Evolutionary conservation across 1,140 invertebrate genomes (phyloP), one percentile per base, ranked within the genome.

Genomic region (Temnothorax curvispinosus): DNA sequence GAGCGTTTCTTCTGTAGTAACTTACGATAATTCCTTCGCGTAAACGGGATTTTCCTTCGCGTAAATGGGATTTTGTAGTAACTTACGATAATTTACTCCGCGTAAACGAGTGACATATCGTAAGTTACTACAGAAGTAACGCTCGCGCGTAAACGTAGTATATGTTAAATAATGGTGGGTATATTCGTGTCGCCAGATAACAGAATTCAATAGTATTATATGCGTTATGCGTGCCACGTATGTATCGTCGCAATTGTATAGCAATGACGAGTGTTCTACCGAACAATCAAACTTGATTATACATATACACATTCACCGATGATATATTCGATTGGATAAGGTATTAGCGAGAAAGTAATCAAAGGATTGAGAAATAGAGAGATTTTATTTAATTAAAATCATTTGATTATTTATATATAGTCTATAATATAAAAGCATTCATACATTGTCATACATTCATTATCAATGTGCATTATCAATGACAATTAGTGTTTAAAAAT

Each of bases 101-200:
- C 21, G 21, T 21, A 21, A 21, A 21, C 21, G 21, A 21, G 21
- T 21, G 21, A 21, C 21, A 27, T 27, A 27, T 27, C 27, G 27
- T 27, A 27, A 27, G 27, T 27, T 27, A 27, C 27, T 27, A 27
- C 27, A 27, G 27, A 27, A 27, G 27, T 27, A 27, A 27, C 27
- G 27, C 27, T 27, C 27, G 27, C 27, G 27, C 27, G 27, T 27
- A 27, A 27, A 27, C 27, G 27, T 27, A 27, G 27, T 27, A 27
- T 21, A 62, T n/a, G n/a, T n/a, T 47, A 21, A 47, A 62, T 27
- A 52, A 62, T 56, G 4, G 3, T n/a, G 9, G 15, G 35, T 32
- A 54, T 60, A 76, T 21, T 76, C 35, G 15, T 77, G 44, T 76
- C 56, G 18, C 18, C 5, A 35, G 47, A 81, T 54, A 27, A 71